Conservation (phyloP, 2,888 invertebrate genomes). For the Smittia sp. region DNA sequence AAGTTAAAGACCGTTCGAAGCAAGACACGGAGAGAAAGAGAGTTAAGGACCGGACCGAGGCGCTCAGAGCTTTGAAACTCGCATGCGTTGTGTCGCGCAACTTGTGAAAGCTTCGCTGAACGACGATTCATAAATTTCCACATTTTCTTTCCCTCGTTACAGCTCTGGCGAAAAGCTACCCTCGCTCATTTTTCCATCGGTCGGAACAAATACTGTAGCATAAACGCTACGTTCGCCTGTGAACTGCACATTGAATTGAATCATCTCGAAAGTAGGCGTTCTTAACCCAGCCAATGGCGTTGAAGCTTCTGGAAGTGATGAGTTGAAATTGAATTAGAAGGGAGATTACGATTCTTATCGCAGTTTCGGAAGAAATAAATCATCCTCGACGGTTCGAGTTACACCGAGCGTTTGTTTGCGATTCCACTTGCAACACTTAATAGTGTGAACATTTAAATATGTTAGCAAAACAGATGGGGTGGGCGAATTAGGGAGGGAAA, state of each 20-base stretch:
- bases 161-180: not conserved
- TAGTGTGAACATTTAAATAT: too few species aligned
- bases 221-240: not conserved
- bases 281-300: not conserved
- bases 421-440: too few species aligned
- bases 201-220: not conserved
- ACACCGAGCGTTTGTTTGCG: not conserved
- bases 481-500: too few species aligned
- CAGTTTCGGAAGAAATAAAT: too few species aligned
- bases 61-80: not conserved
- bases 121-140: too few species aligned
- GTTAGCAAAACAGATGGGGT: too few species aligned
- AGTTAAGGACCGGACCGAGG: not conserved
- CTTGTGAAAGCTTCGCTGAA: too few species aligned
- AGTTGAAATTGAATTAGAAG: slow-evolving; percentile 16
- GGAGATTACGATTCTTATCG: slow-evolving; percentile 22
- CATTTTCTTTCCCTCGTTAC: not conserved
- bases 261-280: slow-evolving; percentile 22
- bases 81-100: too few species aligned
- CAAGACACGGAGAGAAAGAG: not conserved
- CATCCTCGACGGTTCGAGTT: not conserved
- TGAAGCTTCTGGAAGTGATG: not conserved
- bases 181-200: not conserved
- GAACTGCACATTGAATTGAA: slow-evolving; percentile 14
- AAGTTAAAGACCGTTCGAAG: slow-evolving; percentile 37